Base-by-base conservation (phyloP, 2,113 vertebrate species). In the Dermatemys mawii region DNA sequence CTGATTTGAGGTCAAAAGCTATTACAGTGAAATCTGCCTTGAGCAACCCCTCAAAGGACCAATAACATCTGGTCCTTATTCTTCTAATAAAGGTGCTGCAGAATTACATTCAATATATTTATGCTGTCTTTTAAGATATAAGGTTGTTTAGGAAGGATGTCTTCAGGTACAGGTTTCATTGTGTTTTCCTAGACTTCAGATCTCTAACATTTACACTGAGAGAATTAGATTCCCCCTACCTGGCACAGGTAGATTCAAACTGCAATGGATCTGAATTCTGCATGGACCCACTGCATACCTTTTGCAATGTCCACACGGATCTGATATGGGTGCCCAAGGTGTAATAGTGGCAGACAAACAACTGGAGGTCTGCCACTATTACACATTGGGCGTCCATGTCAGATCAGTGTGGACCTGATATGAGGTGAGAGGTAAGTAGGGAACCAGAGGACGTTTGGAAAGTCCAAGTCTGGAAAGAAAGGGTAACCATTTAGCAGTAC, bases 271-370 rank as follows among this genome's bases (percentile, higher is more conserved):
- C 11, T 79, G 78, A 35, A 50, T 10, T 50, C 48, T n/a, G 32
- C 48, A 14, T 4, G 14, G 27, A 70, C 49, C 1, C 57, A 2
- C 0, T 2, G 63, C 41, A 41, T 51, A 81, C 1, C 0, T 16
- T 12, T 9, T 82, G 44, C 9, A 29, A 41, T 8, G 2, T 4
- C 6, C 57, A 27, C 17, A 38, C 1, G 1, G 0, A 21, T 0
- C 7, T 0, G 35, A 63, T 21, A 6, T 0, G 2, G 83, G 29
- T 78, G 55, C 35, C 27, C 8, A 11, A 0, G 2, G 46, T 3
- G 13, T 22, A 49, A 22, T 0, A 26, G 38, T 1, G 29, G 38
- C 11, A 46, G 57, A 76, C 11, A n/a, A 2, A 35, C 17, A 82
- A 60, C 41, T 3, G 11, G 13, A 32, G 70, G 84, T 38, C 2